Evolutionary conservation across 1,140 invertebrate genomes (phyloP), one percentile per base, ranked within the genome.

Genomic region (Aleiodes sp.): DNA sequence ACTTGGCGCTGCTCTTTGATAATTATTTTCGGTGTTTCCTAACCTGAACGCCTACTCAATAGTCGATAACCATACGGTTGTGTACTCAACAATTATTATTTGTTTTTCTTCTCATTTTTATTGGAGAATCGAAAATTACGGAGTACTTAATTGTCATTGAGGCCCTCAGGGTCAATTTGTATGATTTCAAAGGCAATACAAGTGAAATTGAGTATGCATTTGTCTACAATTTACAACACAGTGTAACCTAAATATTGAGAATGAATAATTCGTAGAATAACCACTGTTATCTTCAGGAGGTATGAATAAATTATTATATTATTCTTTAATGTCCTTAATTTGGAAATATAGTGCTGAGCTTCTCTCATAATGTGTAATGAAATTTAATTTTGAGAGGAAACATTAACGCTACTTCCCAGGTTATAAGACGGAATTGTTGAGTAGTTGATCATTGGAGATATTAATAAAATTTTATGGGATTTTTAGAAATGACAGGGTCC

Each of bases 401-500:
- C n/a, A n/a, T n/a, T n/a, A n/a, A n/a, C n/a, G n/a, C n/a, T n/a
- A n/a, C n/a, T n/a, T n/a, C n/a, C n/a, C n/a, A n/a, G n/a, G n/a
- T n/a, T n/a, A n/a, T n/a, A n/a, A n/a, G n/a, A n/a, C n/a, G n/a
- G n/a, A n/a, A n/a, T n/a, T n/a, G n/a, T n/a, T n/a, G n/a, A n/a
- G n/a, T 8, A n/a, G 4, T 57, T 57, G 52, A 26, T 14, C 29
- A 61, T 61, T 61, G 33, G 31, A 33, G 9, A 6, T 29, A 16
- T 37, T 2, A 29, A 2, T 61, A 7, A 8, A 60, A 31, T 60
- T 12, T 60, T 60, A 12, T 60, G 28, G 16, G 14, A 8, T 60
- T 56, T 75, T 56, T 63, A 82, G 83, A 79, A 68, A 87, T 87
- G 85, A 87, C 71, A 66, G 83, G 80, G 64, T 82, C 85, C 72